Base-by-base conservation (phyloP, 2,888 invertebrate genomes). In the Neuroscelio doddi region DNA sequence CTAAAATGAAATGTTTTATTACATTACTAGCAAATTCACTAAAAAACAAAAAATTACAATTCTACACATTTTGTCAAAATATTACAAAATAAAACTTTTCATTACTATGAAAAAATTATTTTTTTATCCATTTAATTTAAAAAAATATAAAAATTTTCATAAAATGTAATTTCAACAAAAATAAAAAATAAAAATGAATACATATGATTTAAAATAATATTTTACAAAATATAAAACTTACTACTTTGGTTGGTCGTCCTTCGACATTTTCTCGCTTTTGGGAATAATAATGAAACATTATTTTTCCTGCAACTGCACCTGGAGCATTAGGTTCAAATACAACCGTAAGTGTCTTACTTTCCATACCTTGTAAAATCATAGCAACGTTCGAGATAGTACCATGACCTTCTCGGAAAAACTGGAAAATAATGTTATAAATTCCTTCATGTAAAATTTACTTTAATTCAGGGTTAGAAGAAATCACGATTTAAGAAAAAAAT, bases 241-340 rank as follows among this genome's bases (percentile, higher is more conserved):
- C 75, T 16, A 73, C 59, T 72, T 74, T 78, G 14, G 73, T 59
- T 0, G 75, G 70, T 10, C 69, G 64, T 39, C 70, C 62, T 32
- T 72, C 72, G 17, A 67, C 46, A 16, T 68, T 70, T 8, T 72
- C 72, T 26, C 59, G 73, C 29, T 61, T 73, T 34, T 74, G 71
- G 10, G 73, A 76, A 75, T 87, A 71, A 53, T 89, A 86, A 50
- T 89, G 86, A 71, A 90, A 89, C n/a, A 82, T 76, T 9, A 90
- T 79, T 66, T 86, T 86, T 17, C 89, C 90, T 1, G 85, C 80
- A 16, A 86, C 86, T 0, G 88, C 86, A 0, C 90, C 90, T 15
- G 86, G 72, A 16, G 74, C 76, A 1, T 87, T 87, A 1, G 90
- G 90, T 64, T 86, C 85, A 73, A 90, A 90, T 16, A 85, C 84